Conservation (phyloP, 2,888 invertebrate genomes). For the Cryptophagus acutangulus region DNA sequence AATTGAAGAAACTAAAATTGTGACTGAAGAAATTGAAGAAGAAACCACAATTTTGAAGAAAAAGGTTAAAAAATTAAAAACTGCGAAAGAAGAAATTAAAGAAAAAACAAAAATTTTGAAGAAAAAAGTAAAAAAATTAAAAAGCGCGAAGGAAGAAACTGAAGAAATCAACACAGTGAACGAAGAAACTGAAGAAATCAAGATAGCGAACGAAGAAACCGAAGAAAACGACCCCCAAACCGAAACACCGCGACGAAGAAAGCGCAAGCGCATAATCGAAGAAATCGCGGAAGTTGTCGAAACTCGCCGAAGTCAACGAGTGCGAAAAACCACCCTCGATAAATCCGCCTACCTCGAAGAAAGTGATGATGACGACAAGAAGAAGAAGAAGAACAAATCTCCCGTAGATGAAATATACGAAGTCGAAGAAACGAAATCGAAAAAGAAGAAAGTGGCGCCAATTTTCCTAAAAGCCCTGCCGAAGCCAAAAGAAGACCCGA, state of each 20-base stretch:
- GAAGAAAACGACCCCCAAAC: background rate
- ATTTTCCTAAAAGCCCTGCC: conserved; percentile 55
- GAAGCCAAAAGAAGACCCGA: conserved; percentile 57
- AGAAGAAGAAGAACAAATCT: conserved; percentile 11
- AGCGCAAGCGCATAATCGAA: background rate
- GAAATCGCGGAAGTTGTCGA: conserved; percentile 8
- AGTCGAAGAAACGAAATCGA: background rate
- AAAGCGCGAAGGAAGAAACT: conserved; percentile 14
- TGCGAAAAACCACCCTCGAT: too few relatives aligned
- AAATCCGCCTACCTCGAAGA: conserved; percentile 6
- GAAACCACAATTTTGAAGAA: background rate
- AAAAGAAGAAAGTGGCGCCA: conserved; percentile 60
- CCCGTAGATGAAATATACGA: conserved; percentile 12
- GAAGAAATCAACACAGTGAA: conserved; percentile 11
- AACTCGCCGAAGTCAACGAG: too few relatives aligned
- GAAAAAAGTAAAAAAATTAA: conserved; percentile 20
- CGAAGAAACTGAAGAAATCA: conserved; percentile 9
- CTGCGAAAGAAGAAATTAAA: background rate
- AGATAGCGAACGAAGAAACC: conserved; percentile 9
- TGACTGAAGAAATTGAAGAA: conserved; percentile 14
- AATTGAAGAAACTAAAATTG: conserved; percentile 2
- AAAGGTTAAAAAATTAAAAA: background rate
- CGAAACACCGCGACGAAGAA: background rate
- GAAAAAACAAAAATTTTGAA: conserved; percentile 14
- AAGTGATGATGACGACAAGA: conserved; percentile 8